Evolutionary conservation across 2,797 vertebrate genomes (phyloP), one percentile per base, ranked within the genome.

Genomic region (Sebastes kiyomatsui): DNA sequence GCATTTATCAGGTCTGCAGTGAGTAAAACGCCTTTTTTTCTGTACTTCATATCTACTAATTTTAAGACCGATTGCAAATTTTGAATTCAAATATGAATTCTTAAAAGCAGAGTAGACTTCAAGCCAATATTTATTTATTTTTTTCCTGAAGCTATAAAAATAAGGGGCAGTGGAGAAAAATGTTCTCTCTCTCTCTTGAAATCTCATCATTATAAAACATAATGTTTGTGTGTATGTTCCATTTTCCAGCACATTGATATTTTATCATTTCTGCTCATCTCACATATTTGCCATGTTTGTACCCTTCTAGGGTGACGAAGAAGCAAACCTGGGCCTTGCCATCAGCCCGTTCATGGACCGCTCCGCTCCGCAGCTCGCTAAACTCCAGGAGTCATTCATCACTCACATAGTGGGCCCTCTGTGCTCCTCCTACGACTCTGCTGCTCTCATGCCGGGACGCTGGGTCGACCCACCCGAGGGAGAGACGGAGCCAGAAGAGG

Each of bases 291-390:
- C 7, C 6, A 16, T 67, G 16, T 86, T 56, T 72, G 3, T 35
- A 52, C 42, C 30, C 56, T n/a, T 42, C 46, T 77, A 99, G 99
- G 99, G 99, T 2, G 98, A 99, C 73, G 98, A 99, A 91, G 99
- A 99, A 89, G 95, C 97, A 20, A 98, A 96, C 82, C 94, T 99
- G 23, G 99, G 98, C 27, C 96, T 99, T 82, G 97, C 99, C 25
- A 98, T 99, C 93, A 99, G 99, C 90, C 99, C 99, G 0, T 99
- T 99, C 92, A 99, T 99, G 99, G 98, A 99, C 91, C 97, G 98
- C 10, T 98, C 98, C 0, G 97, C 97, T 3, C 98, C 99, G 0
- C 98, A 99, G 91, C 92, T 99, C 72, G 99, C 99, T 38, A 97
- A 99, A 68, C 96, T 99, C 9, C 99, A 99, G 92, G 98, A 99